phyloP scores from a whole-genome alignment of 2,888 invertebrate genomes.

The Rugalucina vietnamica region DNA sequence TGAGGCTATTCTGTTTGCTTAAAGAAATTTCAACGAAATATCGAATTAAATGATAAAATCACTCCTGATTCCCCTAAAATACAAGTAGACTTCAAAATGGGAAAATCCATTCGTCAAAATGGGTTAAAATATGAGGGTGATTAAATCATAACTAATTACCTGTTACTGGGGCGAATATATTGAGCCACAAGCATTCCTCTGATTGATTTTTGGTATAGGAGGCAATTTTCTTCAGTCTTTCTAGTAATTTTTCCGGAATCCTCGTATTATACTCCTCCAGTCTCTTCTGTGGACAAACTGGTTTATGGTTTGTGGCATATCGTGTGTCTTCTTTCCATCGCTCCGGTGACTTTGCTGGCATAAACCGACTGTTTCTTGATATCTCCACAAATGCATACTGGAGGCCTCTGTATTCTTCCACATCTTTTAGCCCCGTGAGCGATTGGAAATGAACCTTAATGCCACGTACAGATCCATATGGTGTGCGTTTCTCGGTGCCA shows the following conservation, averaged over 20 bases:
- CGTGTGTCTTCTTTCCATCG: constrained; percentile 21
- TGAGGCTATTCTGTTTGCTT: too few relatives aligned
- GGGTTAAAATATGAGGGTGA: too few relatives aligned
- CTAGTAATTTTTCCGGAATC: constrained; percentile 14
- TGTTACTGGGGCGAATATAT: constrained; percentile 34
- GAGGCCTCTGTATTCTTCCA: constrained; percentile 28
- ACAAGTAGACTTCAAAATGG: too few relatives aligned
- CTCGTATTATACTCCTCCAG: not conserved
- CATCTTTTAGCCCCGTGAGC: not conserved
- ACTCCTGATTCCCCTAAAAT: too few relatives aligned
- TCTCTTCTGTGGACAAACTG: constrained; percentile 45
- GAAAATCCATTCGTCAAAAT: too few relatives aligned
- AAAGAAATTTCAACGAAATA: too few relatives aligned
- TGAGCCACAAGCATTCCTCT: constrained; percentile 37
- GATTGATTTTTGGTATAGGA: constrained; percentile 27
- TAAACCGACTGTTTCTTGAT: not conserved
- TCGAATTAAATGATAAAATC: too few relatives aligned
- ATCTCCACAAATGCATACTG: constrained; percentile 24
- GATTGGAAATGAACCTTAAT: constrained; percentile 30
- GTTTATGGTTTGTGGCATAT: constrained; percentile 38
- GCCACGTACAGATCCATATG: constrained; percentile 13
- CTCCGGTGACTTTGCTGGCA: constrained; percentile 17
- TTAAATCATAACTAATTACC: too few relatives aligned
- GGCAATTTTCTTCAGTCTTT: constrained; percentile 25
- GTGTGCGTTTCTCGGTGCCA: not conserved